Base-by-base conservation (phyloP, 2,113 vertebrate species). In the Prinia subflava region DNA sequence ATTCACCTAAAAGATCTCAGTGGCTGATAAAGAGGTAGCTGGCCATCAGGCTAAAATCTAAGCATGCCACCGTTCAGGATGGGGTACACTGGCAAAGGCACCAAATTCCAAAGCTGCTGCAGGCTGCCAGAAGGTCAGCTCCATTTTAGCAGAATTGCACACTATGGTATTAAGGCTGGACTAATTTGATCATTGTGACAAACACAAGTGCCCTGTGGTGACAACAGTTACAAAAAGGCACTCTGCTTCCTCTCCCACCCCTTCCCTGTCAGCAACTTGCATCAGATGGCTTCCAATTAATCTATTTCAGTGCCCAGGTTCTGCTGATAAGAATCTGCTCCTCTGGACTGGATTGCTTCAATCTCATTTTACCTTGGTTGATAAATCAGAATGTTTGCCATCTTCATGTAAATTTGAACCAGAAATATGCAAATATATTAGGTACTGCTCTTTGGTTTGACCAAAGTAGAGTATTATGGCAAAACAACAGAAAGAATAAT, bases 271-370 rank as follows among this genome's bases (percentile, higher is more conserved):
- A 92, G 80, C 59, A 60, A 6, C 63, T 62, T 79, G 69, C 30
- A 68, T 23, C 59, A 50, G n/a, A 87, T n/a, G 39, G n/a, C 10
- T 83, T 91, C 64, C 49, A 90, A 41, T 62, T 89, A 77, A 79
- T 76, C 68, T 84, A 22, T 27, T 71, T 55, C 57, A 86, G 46
- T 1, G 37, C 33, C 65, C 49, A 81, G 74, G 50, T 83, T 85
- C 46, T 92, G 47, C 67, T 87, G 87, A 91, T 84, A 95, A 96
- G 39, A 74, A 74, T 82, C 77, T 78, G 64, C 64, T 90, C 59
- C 50, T 88, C 68, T 28, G 44, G 33, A 53, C 63, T n/a, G 13
- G 56, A 92, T 86, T 89, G 44, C 62, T 92, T 84, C 77, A 70
- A 41, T 92, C 71, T 94, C 69, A 33, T 90, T 89, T 92, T 68